Percentiles rank a stretch among this genome's conserved stretches.
Conservation (phyloP, 2,797 vertebrate species). For the Eulemur mongoz region DNA sequence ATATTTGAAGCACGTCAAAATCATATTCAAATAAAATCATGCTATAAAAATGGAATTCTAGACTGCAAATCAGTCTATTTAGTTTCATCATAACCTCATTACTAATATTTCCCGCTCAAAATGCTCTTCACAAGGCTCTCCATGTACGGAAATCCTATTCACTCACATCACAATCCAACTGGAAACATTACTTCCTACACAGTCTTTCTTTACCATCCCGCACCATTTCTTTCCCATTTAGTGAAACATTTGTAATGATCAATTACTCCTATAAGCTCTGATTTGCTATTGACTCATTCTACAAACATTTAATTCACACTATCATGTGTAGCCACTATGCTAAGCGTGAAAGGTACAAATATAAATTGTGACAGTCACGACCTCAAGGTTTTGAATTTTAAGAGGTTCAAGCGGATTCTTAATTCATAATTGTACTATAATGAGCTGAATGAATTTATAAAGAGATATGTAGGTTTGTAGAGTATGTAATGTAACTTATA, state of each 20-base stretch:
- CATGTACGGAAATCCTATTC: not conserved
- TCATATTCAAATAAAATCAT: conserved; percentile 20
- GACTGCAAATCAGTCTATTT: not conserved
- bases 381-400: conserved; percentile 52
- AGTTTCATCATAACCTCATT: not conserved
- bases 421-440: conserved; percentile 26
- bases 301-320: conserved; percentile 32
- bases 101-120: not conserved
- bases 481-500: not conserved
- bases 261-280: not conserved
- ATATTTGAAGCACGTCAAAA: not conserved
- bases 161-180: not conserved
- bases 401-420: conserved; percentile 14
- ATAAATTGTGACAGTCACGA: not conserved
- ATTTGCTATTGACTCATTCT: not conserved
- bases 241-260: conserved; percentile 3
- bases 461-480: not conserved
- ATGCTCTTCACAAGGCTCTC: not conserved
- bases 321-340: not conserved
- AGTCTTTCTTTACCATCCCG: not conserved
- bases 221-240: not conserved
- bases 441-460: not conserved
- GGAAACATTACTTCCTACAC: not conserved
- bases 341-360: not conserved
- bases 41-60: not conserved